Evolutionary conservation across 2,113 vertebrate genomes (phyloP), one percentile per base, ranked within the genome.

Genomic region (Phrynosoma blainvillii): DNA sequence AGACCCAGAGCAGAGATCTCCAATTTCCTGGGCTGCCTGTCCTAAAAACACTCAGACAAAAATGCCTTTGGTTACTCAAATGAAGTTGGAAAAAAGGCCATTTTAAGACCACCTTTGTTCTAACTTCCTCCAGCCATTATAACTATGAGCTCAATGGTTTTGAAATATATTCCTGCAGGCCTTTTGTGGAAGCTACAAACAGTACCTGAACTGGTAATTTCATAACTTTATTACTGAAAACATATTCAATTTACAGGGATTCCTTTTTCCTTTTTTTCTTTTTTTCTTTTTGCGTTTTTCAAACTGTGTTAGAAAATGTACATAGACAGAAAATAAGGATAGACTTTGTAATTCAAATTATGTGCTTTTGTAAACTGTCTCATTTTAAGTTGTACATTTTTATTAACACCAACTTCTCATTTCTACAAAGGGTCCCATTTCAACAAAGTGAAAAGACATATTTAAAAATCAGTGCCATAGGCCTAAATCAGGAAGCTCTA

Each of bases 21-120:
- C 65, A 56, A 18, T 21, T 87, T 11, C 25, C 7, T 88, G 87
- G 27, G 59, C 0, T 1, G 79, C 2, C 5, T 87, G 40, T 0
- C 0, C 1, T 76, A 32, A 90, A 90, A 90, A 65, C 85, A 79
- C 12, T 65, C 8, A 70, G 23, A 87, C 0, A 74, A 89, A 91
- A 93, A 73, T 70, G 0, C 0, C 83, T 90, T 27, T 2, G 80
- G 4, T 73, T 89, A 66, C 0, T 0, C 2, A 82, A 20, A 88
- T 47, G 75, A 86, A 90, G 9, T 5, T 68, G 66, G 6, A 47
- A 86, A 82, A 23, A 7, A 14, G 78, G 12, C 81, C 56, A 14
- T 85, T 90, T 89, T 81, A 65, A 66, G 59, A 84, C 18, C 47
- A 87, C 30, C 70, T 91, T 56, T 84, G 1, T 54, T 75, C 56